Evolutionary conservation across 2,797 vertebrate genomes (phyloP).

Genomic region (Arremon brunneinucha): DNA sequence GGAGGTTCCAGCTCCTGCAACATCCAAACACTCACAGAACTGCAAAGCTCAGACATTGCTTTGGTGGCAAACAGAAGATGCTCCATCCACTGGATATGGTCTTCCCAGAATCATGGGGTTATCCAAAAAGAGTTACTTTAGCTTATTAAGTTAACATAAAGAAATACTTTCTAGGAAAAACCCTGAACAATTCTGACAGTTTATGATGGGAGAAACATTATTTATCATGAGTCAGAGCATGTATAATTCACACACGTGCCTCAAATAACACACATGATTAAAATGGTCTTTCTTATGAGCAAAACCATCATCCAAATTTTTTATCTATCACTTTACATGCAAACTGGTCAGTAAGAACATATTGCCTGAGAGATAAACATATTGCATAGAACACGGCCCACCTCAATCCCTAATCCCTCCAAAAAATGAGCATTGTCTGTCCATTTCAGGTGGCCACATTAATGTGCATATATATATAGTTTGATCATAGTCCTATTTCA

Average conservation of each 20-base stretch:
- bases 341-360: neutral
- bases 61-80: neutral
- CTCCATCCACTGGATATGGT: neutral
- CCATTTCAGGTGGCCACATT: neutral
- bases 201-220: neutral
- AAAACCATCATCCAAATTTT: neutral
- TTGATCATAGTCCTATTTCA: neutral
- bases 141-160: neutral
- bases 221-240: neutral
- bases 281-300: neutral
- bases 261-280: neutral
- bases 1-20: neutral
- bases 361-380: neutral
- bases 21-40: neutral
- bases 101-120: neutral
- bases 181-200: neutral
- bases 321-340: neutral
- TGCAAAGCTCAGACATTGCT: neutral
- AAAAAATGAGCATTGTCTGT: neutral
- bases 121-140: neutral
- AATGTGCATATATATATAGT: neutral
- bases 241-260: accelerated
- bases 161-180: neutral
- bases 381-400: accelerated
- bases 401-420: neutral